Conservation (phyloP, 2,888 invertebrate genomes). For the Perizoma flavofasciatum region DNA sequence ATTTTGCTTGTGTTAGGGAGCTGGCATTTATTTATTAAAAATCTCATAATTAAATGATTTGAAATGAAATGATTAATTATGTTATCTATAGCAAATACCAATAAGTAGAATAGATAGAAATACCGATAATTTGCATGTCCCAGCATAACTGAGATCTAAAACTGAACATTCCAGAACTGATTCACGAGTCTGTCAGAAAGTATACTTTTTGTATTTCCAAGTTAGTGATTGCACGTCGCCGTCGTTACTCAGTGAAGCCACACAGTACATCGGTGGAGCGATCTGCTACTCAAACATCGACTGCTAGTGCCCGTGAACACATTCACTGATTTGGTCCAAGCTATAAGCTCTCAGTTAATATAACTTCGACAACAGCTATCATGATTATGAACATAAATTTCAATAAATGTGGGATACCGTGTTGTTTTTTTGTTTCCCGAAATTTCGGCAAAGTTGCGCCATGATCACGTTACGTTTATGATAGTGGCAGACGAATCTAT, state of each 20-base stretch:
- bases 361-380: too few species aligned
- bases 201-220: conserved; percentile 8
- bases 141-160: conserved; percentile 13
- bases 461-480: too few species aligned
- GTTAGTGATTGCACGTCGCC: conserved; percentile 13
- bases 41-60: too few species aligned
- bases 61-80: too few species aligned
- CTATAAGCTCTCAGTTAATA: neutral
- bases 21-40: too few species aligned
- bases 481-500: too few species aligned
- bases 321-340: conserved; percentile 17
- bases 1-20: too few species aligned
- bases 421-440: too few species aligned
- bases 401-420: too few species aligned
- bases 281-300: conserved; percentile 29
- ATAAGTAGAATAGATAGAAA: neutral
- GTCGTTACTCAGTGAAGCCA: neutral
- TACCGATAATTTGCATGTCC: conserved; percentile 6
- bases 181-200: conserved; percentile 9
- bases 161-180: conserved; percentile 18
- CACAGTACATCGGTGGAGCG: conserved; percentile 8
- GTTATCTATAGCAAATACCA: too few species aligned
- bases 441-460: too few species aligned
- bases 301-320: conserved; percentile 24
- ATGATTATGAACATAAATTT: too few species aligned